Evolutionary conservation across 2,888 invertebrate species (phyloP), one percentile per base, ranked within the genome.

Genomic region (Megastigmus dorsalis): DNA sequence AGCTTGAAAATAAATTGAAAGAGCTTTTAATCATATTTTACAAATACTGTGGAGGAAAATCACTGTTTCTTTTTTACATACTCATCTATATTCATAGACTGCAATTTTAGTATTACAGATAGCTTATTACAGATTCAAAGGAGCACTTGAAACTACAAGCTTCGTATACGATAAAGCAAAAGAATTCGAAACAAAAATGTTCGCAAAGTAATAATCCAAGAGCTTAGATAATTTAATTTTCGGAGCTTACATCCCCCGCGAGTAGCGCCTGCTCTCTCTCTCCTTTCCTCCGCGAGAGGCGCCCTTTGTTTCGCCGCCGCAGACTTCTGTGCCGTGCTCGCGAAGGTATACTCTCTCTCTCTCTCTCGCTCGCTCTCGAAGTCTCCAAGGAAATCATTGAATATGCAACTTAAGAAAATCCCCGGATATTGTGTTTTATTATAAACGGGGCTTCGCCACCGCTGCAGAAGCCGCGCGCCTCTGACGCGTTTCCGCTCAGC

Each of bases 361-460:
- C 20, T 15, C 69, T 65, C 7, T n/a, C 50, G 38, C 38, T n/a
- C 38, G 43, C 70, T 71, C 52, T 75, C 80, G 77, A 80, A 86
- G 91, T 93, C 93, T 93, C 93, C 88, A 90, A 93, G 93, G 93
- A 93, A 93, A 93, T 93, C 93, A 93, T 92, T 91, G 92, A 91
- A 91, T 92, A 92, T 92, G 92, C 92, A 92, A 91, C 92, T 91
- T 86, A 86, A 85, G 86, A 80, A 86, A 88, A 88, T 88, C 87
- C 87, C 83, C 81, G 86, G 83, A 87, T 88, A 88, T 86, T 86
- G 84, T 85, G 84, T 86, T 87, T 88, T 87, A 87, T 86, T 87
- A 86, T 86, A 84, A 86, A 86, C 84, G 83, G 80, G n/a, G 81
- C 79, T 79, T 66, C 74, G 69, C 63, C 60, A 57, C 52, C 36